Percentiles rank a stretch among this genome's conserved stretches.
phyloP scores from a whole-genome alignment of 2,888 invertebrate genomes.

The Gortyna flavago region DNA sequence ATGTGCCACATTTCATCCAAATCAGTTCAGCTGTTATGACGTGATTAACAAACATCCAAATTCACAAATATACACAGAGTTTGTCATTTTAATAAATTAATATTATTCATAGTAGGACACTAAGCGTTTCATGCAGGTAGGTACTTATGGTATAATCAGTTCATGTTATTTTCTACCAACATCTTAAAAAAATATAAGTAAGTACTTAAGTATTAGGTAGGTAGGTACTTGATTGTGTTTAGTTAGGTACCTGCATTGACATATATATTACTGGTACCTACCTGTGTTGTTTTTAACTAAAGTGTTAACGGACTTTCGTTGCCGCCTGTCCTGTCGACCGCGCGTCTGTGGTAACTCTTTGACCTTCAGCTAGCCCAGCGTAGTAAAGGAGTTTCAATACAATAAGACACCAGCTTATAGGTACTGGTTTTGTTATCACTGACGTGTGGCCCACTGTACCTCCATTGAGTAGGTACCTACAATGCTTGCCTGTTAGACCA shows the following conservation, averaged over 20 bases:
- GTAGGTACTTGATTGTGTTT: neutral
- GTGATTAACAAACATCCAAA: neutral
- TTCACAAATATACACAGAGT: neutral
- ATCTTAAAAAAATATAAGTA: neutral
- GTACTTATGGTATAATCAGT: neutral
- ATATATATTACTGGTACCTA: too few species aligned
- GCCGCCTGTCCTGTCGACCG: neutral
- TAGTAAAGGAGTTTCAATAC: neutral
- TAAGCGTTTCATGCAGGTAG: neutral
- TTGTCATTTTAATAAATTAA: neutral
- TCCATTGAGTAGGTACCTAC: neutral
- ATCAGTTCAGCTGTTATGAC: neutral
- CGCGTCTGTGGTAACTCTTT: neutral
- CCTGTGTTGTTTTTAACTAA: neutral
- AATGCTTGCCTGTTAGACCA: neutral
- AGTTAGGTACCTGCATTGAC: too few species aligned
- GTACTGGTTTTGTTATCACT: neutral
- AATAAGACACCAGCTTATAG: neutral
- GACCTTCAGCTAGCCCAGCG: neutral
- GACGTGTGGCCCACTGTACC: neutral
- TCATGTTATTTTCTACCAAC: neutral
- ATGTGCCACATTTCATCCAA: neutral
- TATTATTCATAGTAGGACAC: neutral
- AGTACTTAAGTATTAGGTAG: too few species aligned
- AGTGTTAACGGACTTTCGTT: neutral